phyloP scores from a whole-genome alignment of 2,797 vertebrate species.

The Rhinella marina region DNA sequence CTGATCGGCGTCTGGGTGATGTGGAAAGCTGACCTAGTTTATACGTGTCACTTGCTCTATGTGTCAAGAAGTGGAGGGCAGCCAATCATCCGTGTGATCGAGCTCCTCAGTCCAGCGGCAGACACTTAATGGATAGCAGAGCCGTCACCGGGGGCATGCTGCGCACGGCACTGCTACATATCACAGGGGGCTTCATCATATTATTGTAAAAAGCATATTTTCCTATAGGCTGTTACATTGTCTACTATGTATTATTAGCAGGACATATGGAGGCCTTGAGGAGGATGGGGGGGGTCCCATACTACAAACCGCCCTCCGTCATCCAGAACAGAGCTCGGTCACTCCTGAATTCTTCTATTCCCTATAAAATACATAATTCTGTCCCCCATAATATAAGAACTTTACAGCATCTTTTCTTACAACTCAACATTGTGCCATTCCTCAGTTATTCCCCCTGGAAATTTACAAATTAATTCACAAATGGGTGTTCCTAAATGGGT shows the following conservation, averaged over 20 bases:
- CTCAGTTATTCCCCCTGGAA: no score
- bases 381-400: no score
- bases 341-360: no score
- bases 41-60: slow-evolving; percentile 36
- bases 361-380: no score
- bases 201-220: neutral
- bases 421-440: no score
- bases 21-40: slow-evolving; percentile 50
- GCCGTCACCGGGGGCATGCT: neutral
- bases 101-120: neutral
- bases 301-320: no score
- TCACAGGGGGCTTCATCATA: neutral
- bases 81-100: slow-evolving; percentile 18
- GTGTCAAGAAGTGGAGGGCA: neutral
- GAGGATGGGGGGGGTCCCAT: no score
- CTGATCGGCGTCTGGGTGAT: slow-evolving; percentile 10
- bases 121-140: slow-evolving; percentile 28
- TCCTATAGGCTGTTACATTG: neutral
- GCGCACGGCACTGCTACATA: neutral
- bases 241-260: neutral
- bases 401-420: no score
- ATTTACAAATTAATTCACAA: no score
- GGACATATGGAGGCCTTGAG: neutral
- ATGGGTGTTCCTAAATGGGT: no score
- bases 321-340: no score